phyloP scores from a whole-genome alignment of 2,797 vertebrate genomes.

The Anabas testudineus region DNA sequence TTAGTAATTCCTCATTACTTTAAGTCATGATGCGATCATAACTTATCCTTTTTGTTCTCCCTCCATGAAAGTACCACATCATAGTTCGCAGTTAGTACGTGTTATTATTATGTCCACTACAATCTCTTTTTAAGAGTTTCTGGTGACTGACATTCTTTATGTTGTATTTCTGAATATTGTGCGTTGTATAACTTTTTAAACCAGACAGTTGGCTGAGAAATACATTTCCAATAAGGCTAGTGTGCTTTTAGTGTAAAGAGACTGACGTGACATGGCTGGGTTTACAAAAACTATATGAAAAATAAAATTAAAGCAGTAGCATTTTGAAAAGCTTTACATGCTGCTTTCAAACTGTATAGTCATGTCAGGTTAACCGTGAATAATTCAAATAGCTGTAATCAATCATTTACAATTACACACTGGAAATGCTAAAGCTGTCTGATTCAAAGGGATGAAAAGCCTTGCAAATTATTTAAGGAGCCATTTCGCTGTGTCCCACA shows the following conservation, averaged over 20 bases:
- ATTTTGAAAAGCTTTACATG: neutral
- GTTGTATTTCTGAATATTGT: no score
- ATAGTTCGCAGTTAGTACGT: no score
- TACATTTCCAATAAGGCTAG: no score
- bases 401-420: slow-evolving; percentile 50
- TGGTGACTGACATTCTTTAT: no score
- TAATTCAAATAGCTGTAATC: slow-evolving; percentile 41
- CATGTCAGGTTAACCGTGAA: slow-evolving; percentile 46
- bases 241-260: neutral
- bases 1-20: no score
- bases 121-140: no score
- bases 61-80: no score
- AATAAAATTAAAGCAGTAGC: neutral
- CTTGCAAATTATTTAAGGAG: slow-evolving; percentile 57
- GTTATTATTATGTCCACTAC: no score
- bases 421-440: slow-evolving; percentile 25
- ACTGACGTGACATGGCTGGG: neutral
- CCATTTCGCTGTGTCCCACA: slow-evolving; percentile 22
- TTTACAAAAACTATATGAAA: neutral
- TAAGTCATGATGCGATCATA: no score
- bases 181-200: no score
- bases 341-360: slow-evolving; percentile 18
- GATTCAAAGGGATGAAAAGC: slow-evolving; percentile 27
- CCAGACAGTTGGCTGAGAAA: no score
- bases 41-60: no score